Percentiles rank a stretch among this genome's conserved stretches.
Conservation (phyloP, 1,140 invertebrate genomes). For the Scaptomyza montana region DNA sequence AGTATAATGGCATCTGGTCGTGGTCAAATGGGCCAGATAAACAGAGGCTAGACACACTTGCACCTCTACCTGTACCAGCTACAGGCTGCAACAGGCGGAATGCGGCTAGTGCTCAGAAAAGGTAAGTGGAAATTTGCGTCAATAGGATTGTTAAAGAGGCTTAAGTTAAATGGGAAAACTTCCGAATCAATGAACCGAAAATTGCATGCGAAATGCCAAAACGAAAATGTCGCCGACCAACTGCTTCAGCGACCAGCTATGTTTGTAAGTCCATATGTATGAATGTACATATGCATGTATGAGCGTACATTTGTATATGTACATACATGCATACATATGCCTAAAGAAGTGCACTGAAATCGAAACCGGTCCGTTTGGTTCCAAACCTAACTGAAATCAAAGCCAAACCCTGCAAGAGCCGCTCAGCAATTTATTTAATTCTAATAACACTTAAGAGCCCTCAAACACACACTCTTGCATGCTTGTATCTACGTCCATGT, state of each 20-base stretch:
- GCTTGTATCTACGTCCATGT: background rate
- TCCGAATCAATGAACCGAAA: conserved; percentile 83
- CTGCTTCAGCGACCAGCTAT: conserved; percentile 24
- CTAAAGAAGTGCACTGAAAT: conserved; percentile 40
- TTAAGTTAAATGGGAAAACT: conserved; percentile 84
- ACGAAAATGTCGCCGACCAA: conserved; percentile 74
- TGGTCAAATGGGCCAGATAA: conserved; percentile 20
- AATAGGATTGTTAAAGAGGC: conserved; percentile 83
- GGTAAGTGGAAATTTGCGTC: conserved; percentile 82
- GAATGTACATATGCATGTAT: background rate
- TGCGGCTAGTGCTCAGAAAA: conserved; percentile 33
- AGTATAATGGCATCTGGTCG: background rate
- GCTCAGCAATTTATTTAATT: conserved; percentile 49
- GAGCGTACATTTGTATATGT: background rate
- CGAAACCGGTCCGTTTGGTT: conserved; percentile 25
- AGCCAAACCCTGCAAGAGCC: conserved; percentile 36
- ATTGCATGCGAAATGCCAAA: conserved; percentile 84
- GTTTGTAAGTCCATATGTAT: background rate
- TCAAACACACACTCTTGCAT: background rate
- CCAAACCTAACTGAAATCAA: conserved; percentile 47
- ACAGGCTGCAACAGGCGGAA: background rate
- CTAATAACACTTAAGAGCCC: conserved; percentile 30
- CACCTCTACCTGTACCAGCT: background rate
- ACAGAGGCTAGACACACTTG: conserved; percentile 1
- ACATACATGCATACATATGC: background rate